phyloP scores from a whole-genome alignment of 2,888 invertebrate genomes.

The Brenthis hecate region DNA sequence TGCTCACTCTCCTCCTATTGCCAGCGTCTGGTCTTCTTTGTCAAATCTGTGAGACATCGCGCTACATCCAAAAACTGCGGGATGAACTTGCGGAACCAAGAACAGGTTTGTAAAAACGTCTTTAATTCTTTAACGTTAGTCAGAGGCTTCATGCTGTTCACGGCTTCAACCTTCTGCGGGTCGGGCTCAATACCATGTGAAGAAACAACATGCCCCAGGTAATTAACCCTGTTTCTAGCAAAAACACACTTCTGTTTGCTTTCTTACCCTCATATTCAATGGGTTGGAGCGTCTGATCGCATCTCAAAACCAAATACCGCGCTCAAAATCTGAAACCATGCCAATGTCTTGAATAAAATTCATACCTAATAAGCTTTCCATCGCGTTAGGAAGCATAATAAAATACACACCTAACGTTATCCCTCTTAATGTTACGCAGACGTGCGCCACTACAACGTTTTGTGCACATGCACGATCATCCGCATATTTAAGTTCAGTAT shows the following conservation, averaged over 20 bases:
- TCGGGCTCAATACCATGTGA: slow-evolving; percentile 36
- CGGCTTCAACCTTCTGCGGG: slow-evolving; percentile 38
- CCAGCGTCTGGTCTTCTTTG: slow-evolving; percentile 28
- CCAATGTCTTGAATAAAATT: slow-evolving; percentile 2
- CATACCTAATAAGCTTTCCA: not conserved
- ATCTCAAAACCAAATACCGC: slow-evolving; percentile 5
- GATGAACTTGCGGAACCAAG: slow-evolving; percentile 45
- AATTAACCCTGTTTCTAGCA: slow-evolving; percentile 38
- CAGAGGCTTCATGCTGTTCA: slow-evolving; percentile 27
- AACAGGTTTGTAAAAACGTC: slow-evolving; percentile 38
- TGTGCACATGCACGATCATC: slow-evolving; percentile 16
- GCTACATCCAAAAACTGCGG: slow-evolving; percentile 38
- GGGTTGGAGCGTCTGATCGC: slow-evolving; percentile 2
- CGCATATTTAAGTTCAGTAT: slow-evolving; percentile 13
- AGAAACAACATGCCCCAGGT: slow-evolving; percentile 43
- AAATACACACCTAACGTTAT: not conserved
- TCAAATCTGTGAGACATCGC: slow-evolving; percentile 35
- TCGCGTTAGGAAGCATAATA: slow-evolving; percentile 6
- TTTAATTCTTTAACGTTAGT: slow-evolving; percentile 29
- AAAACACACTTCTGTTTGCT: slow-evolving; percentile 35
- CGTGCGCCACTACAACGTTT: not conserved
- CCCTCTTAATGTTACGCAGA: not conserved
- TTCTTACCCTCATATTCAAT: slow-evolving; percentile 3
- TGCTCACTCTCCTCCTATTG: too few relatives aligned
- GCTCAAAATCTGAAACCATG: not conserved